Conservation (phyloP, 1,140 invertebrate genomes). For the Lasioglossum albipes region DNA sequence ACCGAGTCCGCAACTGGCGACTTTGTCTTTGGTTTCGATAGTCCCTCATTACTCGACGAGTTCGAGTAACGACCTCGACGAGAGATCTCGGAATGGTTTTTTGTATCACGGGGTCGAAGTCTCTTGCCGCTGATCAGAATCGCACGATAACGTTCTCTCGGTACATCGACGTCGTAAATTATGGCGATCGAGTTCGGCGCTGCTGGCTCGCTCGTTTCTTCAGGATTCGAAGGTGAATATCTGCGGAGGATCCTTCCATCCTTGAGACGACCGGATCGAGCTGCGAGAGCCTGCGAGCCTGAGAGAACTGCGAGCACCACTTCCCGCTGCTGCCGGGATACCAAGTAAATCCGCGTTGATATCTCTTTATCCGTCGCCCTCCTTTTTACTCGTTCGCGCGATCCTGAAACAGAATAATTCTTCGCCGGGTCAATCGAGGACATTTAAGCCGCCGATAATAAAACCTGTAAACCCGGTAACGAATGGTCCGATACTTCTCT, state of each 20-base stretch:
- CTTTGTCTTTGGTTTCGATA: slow-evolving; percentile 53
- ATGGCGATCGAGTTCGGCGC: slow-evolving; percentile 51
- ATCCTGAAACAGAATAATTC: slow-evolving; percentile 18
- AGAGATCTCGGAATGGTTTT: slow-evolving; percentile 55
- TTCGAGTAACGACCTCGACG: slow-evolving; percentile 60
- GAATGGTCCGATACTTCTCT: background rate
- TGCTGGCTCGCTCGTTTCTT: slow-evolving; percentile 22
- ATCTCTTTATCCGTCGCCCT: slow-evolving; percentile 33
- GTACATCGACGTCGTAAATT: slow-evolving; percentile 53
- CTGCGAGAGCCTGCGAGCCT: no score
- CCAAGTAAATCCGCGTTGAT: slow-evolving; percentile 43
- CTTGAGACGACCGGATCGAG: slow-evolving; percentile 33
- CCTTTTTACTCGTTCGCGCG: background rate
- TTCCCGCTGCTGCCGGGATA: slow-evolving; percentile 36
- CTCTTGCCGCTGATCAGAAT: slow-evolving; percentile 52
- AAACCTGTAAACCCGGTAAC: background rate
- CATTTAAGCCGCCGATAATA: slow-evolving; percentile 32
- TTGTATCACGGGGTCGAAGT: slow-evolving; percentile 56
- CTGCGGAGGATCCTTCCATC: slow-evolving; percentile 48
- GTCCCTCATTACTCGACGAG: slow-evolving; percentile 61
- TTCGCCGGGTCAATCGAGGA: background rate
- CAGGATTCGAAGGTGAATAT: slow-evolving; percentile 49
- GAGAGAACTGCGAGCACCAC: slow-evolving; percentile 1
- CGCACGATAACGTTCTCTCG: slow-evolving; percentile 45
- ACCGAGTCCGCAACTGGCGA: slow-evolving; percentile 32